Evolutionary conservation across 2,113 vertebrate species (phyloP), one percentile per base, ranked within the genome.

Genomic region (Bubalus kerabau): DNA sequence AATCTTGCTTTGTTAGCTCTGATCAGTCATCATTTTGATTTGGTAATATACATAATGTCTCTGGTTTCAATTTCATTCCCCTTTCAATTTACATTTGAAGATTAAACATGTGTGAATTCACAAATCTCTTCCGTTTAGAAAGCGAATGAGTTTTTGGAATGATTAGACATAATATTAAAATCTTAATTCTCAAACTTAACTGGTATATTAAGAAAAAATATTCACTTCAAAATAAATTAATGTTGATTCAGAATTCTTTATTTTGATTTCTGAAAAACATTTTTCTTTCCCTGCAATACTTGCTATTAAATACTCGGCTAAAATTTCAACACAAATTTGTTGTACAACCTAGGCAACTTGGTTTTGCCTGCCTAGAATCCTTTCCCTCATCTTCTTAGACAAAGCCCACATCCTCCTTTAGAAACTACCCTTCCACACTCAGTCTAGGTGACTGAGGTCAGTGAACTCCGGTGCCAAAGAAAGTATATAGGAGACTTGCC

Each of bases 71-170:
- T 97, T 87, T 97, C 74, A 93, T 97, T 95, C 86, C 32, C 74
- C 96, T 95, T 97, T 90, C 90, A 90, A 54, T 94, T 98, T 98
- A 96, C 76, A 82, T 52, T 82, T 96, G 93, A 97, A 46, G 74
- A 97, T 94, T 85, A 90, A 95, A 87, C 76, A 86, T 10, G 1
- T 89, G 92, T 89, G 26, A 82, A 94, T 97, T 96, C n/a, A 98
- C 71, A 97, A 90, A 88, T 84, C 30, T 11, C 82, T 97, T 83
- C 13, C 7, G 85, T 96, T 96, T 93, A 81, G 87, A 96, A 97
- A 82, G 1, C 50, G 48, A 95, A 93, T 84, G 71, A 28, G 26
- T 32, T 81, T 95, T 94, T 43, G 64, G 54, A 95, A 81, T 95
- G 52, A 85, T 76, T 74, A 91, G 32, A 62, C 46, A 60, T 26